A percentile compares a stretch with the other conserved stretches of the same genome.
Conservation (phyloP, 2,888 invertebrate genomes). For the Lasioglossum calceatum region DNA sequence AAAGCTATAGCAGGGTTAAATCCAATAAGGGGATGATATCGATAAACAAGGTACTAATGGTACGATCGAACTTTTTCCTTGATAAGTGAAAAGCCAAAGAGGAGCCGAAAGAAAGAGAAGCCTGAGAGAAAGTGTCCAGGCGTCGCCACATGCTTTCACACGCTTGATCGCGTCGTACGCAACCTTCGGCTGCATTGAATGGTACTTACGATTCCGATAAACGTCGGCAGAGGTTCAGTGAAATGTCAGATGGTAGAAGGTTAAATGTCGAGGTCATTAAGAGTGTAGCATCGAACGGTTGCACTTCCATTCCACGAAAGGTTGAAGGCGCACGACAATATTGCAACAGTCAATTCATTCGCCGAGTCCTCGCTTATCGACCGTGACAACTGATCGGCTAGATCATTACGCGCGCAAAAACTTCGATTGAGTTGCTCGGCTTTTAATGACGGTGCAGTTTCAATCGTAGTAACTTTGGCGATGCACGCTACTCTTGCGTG, state of each 20-base stretch:
- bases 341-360: constrained; percentile 41
- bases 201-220: constrained; percentile 57
- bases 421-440: neutral
- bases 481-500: neutral
- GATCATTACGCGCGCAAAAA: neutral
- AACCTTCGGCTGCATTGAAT: constrained; percentile 46
- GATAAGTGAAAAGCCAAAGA: too few relatives aligned
- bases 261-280: constrained; percentile 58
- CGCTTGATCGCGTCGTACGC: constrained; percentile 23
- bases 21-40: too few relatives aligned
- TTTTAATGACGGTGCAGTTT: neutral
- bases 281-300: constrained; percentile 44
- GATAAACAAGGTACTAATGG: too few relatives aligned
- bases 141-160: neutral
- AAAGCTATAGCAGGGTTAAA: too few relatives aligned
- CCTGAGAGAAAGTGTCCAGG: constrained; percentile 1
- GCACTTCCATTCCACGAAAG: constrained; percentile 50
- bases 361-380: constrained; percentile 5
- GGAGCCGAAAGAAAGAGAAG: neutral
- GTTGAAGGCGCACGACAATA: constrained; percentile 35
- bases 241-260: constrained; percentile 64
- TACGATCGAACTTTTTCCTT: too few relatives aligned
- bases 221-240: constrained; percentile 59
- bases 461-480: neutral
- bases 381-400: constrained; percentile 3